These are phyloP conservation scores for Drosophila birchii DNA, from an alignment of 2,888 invertebrate species.

Conservation along the genomic window DNA sequence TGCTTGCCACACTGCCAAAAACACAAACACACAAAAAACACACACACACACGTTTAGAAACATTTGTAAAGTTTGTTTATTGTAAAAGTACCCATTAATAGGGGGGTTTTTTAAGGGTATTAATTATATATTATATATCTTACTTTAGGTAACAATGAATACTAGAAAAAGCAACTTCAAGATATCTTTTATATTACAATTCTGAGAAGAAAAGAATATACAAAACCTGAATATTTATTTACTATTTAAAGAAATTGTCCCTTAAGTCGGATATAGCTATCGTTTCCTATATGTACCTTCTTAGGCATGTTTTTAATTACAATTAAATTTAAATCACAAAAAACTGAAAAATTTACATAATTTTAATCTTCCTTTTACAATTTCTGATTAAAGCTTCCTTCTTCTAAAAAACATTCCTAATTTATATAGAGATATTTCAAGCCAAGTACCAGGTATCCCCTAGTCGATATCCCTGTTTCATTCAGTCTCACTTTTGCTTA, in stretches of 20 bases:
- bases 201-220: neutral
- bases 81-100: neutral
- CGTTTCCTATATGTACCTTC: neutral
- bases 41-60: conserved; percentile 1
- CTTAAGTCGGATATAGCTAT: neutral
- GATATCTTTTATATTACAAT: neutral
- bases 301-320: neutral
- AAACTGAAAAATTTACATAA: neutral
- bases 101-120: too few relatives aligned
- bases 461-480: neutral
- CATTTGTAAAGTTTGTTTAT: conserved; percentile 33
- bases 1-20: conserved; percentile 57
- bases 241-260: neutral
- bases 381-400: accelerated
- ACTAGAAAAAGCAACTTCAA: too few relatives aligned
- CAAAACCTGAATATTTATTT: neutral
- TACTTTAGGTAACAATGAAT: too few relatives aligned
- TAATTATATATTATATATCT: neutral
- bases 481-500: neutral
- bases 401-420: too few relatives aligned
- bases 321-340: neutral
- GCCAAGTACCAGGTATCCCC: neutral
- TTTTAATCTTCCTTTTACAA: too few relatives aligned
- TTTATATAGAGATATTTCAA: neutral
- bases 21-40: conserved; percentile 26